Conservation (phyloP, 2,113 vertebrate genomes). For the Cavia porcellus region DNA sequence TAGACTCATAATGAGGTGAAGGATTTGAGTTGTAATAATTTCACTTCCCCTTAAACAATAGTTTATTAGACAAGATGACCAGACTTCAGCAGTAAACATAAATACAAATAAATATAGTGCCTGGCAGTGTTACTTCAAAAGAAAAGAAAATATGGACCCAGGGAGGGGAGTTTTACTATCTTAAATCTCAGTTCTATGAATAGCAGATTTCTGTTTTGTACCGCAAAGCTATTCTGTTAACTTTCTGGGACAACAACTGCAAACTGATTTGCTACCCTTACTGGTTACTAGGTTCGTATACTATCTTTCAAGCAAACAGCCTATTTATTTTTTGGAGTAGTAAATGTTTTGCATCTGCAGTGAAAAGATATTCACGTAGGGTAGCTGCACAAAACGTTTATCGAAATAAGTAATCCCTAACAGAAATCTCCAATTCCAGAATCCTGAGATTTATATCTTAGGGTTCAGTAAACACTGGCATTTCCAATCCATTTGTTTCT, state of each 20-base stretch:
- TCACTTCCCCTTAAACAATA: neutral
- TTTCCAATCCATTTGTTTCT: constrained; percentile 49
- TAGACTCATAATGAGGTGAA: neutral
- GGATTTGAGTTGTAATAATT: neutral
- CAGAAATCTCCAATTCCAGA: neutral
- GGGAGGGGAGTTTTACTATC: neutral
- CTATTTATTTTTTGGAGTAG: constrained; percentile 29
- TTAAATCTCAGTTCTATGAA: neutral
- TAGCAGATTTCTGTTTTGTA: neutral
- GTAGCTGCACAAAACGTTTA: neutral
- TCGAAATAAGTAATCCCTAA: constrained; percentile 48
- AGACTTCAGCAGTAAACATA: neutral
- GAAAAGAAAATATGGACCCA: neutral
- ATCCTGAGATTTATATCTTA: neutral
- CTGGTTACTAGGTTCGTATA: neutral
- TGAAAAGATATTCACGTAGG: constrained; percentile 41
- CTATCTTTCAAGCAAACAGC: neutral
- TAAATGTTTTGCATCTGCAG: constrained; percentile 48
- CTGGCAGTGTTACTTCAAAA: neutral
- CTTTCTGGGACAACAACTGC: neutral
- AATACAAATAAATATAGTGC: neutral
- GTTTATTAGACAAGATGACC: neutral
- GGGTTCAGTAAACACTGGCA: neutral
- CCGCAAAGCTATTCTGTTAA: constrained; percentile 3
- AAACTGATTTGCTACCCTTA: constrained; percentile 4